Percentiles rank a stretch among this genome's conserved stretches.
phyloP scores from a whole-genome alignment of 2,888 invertebrate genomes.

The Luperina nickerlii region DNA sequence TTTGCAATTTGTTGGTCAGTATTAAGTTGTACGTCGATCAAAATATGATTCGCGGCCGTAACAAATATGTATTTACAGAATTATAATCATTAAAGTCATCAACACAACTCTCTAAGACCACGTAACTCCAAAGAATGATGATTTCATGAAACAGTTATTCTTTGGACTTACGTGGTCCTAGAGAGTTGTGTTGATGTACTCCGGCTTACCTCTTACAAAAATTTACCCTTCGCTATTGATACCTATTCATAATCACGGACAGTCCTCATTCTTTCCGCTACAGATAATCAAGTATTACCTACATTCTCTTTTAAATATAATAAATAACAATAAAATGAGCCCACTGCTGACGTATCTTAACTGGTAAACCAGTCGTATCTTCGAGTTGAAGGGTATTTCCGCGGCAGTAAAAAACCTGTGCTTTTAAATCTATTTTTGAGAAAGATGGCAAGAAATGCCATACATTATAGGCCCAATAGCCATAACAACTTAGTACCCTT shows the following conservation, averaged over 20 bases:
- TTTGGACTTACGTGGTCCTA: too few relatives aligned
- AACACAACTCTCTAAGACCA: too few relatives aligned
- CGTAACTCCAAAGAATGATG: too few relatives aligned
- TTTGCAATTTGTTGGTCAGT: too few relatives aligned
- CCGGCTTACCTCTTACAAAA: too few relatives aligned
- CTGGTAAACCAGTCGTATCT: slow-evolving; percentile 16
- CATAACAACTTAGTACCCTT: not conserved
- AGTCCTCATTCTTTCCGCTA: not conserved
- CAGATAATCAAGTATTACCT: slow-evolving; percentile 8
- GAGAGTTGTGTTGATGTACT: too few relatives aligned
- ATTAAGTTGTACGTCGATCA: too few relatives aligned
- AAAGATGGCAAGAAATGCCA: not conserved
- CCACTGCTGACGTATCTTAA: slow-evolving; percentile 20
- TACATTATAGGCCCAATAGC: not conserved
- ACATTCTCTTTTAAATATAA: slow-evolving; percentile 8
- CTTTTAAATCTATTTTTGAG: slow-evolving; percentile 16
- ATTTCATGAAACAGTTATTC: too few relatives aligned
- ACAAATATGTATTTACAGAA: too few relatives aligned
- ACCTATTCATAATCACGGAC: not conserved
- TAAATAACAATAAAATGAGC: slow-evolving; percentile 1
- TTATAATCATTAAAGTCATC: too few relatives aligned
- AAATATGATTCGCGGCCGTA: too few relatives aligned
- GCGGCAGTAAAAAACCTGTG: not conserved
- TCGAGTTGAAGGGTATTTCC: slow-evolving; percentile 27
- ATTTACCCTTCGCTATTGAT: too few relatives aligned